Base-by-base conservation (phyloP, 2,888 invertebrate genomes). In the Andricus quercusramuli region DNA sequence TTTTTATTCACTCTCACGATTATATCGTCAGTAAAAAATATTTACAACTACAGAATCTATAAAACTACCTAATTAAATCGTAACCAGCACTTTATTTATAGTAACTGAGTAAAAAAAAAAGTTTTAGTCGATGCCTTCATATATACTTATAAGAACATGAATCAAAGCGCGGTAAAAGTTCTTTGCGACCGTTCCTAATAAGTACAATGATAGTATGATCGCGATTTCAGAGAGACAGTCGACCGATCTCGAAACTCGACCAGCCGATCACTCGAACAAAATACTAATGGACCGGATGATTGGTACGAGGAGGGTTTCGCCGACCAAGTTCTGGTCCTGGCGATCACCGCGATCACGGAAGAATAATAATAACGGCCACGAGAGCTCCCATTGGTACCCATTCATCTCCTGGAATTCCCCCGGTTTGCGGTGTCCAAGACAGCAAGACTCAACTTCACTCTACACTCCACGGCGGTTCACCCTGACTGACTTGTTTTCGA, bases 401-500 rank as follows among this genome's bases (percentile, higher is more conserved):
- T 67, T 41, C 37, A 67, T 67, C 41, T 67, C 67, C 13, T 41
- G 37, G 37, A 41, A 37, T 67, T 67, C 41, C 67, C 37, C 67
- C 67, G 22, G 25, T 64, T 29, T 15, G 29, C 29, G 17, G 29
- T 64, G 29, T 29, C 64, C 22, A 25, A 64, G 64, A 17, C 64
- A 22, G 9, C 22, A 25, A 11, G 25, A 25, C 62, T 22, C 25
- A 68, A 68, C 44, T 68, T 47, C 51, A 74, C 74, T n/a, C 56
- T 56, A 37, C 51, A 70, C 29, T 32, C 32, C 25, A 11, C 74
- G 74, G 74, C 74, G 56, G 74, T 74, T 74, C 74, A 74, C 74
- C 74, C 74, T 74, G 74, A 74, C 74, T 74, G 74, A 74, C 56
- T 74, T 74, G 74, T 56, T 74, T 70, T 37, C 74, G 56, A 74